phyloP scores from a whole-genome alignment of 1,140 invertebrate species.

The Episyrphus balteatus region DNA sequence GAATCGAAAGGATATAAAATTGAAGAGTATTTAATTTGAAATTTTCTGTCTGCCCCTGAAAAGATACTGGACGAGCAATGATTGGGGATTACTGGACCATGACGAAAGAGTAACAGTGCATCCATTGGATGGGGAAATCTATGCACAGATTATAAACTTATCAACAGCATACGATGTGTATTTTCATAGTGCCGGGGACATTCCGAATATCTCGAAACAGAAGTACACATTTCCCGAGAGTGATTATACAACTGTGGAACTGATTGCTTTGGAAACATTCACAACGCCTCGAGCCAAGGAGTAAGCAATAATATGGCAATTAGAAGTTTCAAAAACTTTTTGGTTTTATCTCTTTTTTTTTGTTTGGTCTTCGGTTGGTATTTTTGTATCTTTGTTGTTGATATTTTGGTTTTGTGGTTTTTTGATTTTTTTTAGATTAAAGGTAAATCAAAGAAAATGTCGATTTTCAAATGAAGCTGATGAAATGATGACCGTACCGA shows the following conservation, averaged over 20 bases:
- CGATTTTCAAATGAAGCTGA: slow-evolving; percentile 51
- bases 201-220: slow-evolving; percentile 45
- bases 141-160: slow-evolving; percentile 56
- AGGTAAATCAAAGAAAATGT: slow-evolving; percentile 49
- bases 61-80: slow-evolving; percentile 45
- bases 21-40: not conserved
- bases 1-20: no score
- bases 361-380: not conserved
- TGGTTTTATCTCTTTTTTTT: not conserved
- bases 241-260: slow-evolving; percentile 33
- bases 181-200: slow-evolving; percentile 45
- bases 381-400: not conserved
- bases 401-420: not conserved
- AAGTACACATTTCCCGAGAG: slow-evolving; percentile 37
- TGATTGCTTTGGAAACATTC: slow-evolving; percentile 35
- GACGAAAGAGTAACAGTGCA: slow-evolving; percentile 49
- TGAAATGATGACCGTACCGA: slow-evolving; percentile 45
- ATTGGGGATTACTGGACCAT: slow-evolving; percentile 41
- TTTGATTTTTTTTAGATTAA: slow-evolving; percentile 35
- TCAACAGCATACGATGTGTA: slow-evolving; percentile 48
- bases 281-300: slow-evolving; percentile 30
- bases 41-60: not conserved
- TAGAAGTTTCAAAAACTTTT: not conserved
- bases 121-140: slow-evolving; percentile 56
- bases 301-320: slow-evolving; percentile 13